Conservation (phyloP, 2,888 invertebrate species). For the Polyommatus iphigenia region DNA sequence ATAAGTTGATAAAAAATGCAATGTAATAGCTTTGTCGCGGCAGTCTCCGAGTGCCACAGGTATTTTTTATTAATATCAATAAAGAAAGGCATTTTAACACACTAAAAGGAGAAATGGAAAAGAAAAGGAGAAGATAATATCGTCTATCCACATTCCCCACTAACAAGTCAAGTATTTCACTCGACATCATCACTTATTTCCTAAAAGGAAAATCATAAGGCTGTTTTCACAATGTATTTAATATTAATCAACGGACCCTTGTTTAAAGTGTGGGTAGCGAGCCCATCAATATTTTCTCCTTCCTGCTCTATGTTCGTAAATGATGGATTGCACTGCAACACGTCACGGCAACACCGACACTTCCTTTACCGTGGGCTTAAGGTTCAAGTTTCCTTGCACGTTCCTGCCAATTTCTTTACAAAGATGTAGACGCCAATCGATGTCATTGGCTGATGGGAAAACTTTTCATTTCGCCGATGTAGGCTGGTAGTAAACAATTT, state of each 20-base stretch:
- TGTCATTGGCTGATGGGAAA: slow-evolving; percentile 74
- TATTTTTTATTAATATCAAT: no score
- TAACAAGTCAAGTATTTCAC: neutral
- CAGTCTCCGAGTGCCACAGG: no score
- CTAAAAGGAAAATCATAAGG: slow-evolving; percentile 36
- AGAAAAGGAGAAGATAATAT: no score
- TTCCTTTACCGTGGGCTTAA: slow-evolving; percentile 51
- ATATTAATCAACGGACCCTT: slow-evolving; percentile 28
- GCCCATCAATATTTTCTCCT: slow-evolving; percentile 41
- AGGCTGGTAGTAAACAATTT: slow-evolving; percentile 69
- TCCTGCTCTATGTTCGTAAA: slow-evolving; percentile 52
- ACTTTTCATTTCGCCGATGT: slow-evolving; percentile 76
- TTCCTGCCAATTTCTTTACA: slow-evolving; percentile 65
- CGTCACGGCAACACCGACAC: slow-evolving; percentile 61
- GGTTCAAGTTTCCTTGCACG: slow-evolving; percentile 62
- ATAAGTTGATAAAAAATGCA: no score
- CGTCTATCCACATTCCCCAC: no score
- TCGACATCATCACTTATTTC: neutral
- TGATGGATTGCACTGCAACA: slow-evolving; percentile 71
- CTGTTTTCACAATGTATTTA: slow-evolving; percentile 42
- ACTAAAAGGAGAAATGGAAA: no score
- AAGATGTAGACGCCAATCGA: slow-evolving; percentile 77
- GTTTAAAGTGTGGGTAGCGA: slow-evolving; percentile 22
- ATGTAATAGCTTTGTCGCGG: no score
- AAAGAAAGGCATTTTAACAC: no score